phyloP scores from a whole-genome alignment of 2,113 vertebrate genomes.

The Callospermophilus lateralis region DNA sequence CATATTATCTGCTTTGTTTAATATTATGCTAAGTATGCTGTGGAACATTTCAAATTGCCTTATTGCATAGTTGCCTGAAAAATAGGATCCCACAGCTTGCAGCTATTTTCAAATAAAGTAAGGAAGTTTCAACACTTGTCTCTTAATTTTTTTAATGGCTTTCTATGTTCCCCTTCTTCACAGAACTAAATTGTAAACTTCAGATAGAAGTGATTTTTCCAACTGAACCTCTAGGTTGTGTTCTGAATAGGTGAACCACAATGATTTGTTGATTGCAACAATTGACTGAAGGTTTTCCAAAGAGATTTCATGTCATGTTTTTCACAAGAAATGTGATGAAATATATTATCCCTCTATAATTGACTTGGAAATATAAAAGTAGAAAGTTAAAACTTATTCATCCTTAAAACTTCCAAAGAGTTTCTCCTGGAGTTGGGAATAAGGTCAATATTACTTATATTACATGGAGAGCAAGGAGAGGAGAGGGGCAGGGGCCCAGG shows the following conservation, averaged over 20 bases:
- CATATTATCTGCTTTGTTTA: background rate
- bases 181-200: background rate
- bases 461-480: background rate
- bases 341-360: background rate
- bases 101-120: background rate
- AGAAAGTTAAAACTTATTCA: background rate
- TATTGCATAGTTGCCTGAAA: background rate
- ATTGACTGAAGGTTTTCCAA: background rate
- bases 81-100: background rate
- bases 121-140: background rate
- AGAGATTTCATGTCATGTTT: background rate
- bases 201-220: background rate
- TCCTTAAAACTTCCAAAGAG: background rate
- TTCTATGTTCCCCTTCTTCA: background rate
- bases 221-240: background rate
- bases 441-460: background rate
- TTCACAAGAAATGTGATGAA: background rate
- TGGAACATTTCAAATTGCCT: background rate
- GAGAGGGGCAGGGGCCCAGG: no score
- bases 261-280: background rate
- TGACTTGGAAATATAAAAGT: background rate
- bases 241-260: background rate
- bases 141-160: background rate
- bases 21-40: background rate
- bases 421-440: background rate